Percentiles rank a stretch among this genome's conserved stretches.
These are phyloP conservation scores for Myotis brandtii DNA, from an alignment of 2,113 vertebrate genomes.

Conservation along the genomic window DNA sequence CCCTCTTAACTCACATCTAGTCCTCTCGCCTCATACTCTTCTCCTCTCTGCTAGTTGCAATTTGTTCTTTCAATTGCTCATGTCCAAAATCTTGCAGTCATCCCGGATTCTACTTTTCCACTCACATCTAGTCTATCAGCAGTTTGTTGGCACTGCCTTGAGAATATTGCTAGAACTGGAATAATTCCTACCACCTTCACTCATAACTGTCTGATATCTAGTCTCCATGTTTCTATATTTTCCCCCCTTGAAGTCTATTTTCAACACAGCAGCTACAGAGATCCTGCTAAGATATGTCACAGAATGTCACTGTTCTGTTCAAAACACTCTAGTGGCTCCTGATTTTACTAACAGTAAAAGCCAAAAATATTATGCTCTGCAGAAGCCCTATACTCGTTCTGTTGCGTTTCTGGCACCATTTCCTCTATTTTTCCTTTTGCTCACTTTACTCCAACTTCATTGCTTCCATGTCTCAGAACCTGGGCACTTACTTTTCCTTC, in stretches of 20 bases:
- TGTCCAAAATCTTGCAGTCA: not conserved
- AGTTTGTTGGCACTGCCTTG: not conserved
- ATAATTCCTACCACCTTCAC: not conserved
- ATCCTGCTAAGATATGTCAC: not conserved
- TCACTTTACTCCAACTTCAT: not conserved
- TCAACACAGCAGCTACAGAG: not conserved
- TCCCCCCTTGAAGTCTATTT: not conserved
- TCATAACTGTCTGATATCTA: not conserved
- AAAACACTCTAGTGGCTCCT: not conserved
- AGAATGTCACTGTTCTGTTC: not conserved
- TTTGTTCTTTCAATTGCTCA: not conserved
- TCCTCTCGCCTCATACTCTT: not conserved
- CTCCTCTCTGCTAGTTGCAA: not conserved
- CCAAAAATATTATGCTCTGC: not conserved
- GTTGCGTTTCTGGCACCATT: not conserved
- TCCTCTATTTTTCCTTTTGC: not conserved
- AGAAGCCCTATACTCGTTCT: not conserved
- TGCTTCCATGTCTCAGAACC: not conserved
- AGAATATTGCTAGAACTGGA: conserved; percentile 13
- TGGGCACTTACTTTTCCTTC: not conserved
- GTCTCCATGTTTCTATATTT: not conserved
- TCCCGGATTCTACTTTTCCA: not conserved
- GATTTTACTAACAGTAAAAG: not conserved
- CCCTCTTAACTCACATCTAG: not conserved
- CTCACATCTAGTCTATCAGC: not conserved